Evolutionary conservation across 1,140 invertebrate genomes (phyloP).

Genomic region (Drosophila tropicalis): DNA sequence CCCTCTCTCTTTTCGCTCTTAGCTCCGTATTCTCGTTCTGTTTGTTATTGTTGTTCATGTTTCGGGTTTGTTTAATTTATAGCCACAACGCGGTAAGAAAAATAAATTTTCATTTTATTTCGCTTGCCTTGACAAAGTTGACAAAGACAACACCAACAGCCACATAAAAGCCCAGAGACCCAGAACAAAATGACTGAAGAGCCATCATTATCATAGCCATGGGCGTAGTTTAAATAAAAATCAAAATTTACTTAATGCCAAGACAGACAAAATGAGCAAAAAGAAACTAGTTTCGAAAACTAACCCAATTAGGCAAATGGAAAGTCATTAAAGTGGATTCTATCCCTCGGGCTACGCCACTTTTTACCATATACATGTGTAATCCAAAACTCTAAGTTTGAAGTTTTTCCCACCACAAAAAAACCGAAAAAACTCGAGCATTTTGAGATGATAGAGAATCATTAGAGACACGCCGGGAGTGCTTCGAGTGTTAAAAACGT

Average conservation of each 20-base stretch:
- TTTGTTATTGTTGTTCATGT: conserved; percentile 52
- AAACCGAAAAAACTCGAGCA: conserved; percentile 7
- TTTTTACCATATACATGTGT: background rate
- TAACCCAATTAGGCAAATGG: background rate
- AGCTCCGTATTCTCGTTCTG: conserved; percentile 9
- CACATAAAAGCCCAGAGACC: conserved; percentile 28
- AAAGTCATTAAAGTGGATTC: background rate
- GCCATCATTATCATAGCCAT: background rate
- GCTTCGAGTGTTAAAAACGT: conserved; percentile 73
- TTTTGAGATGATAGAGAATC: conserved; percentile 18
- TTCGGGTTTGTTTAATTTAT: conserved; percentile 62
- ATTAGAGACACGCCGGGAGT: conserved; percentile 44
- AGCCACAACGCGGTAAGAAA: conserved; percentile 50
- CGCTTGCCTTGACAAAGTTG: conserved; percentile 53
- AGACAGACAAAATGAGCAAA: too few species aligned
- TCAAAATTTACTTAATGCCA: background rate
- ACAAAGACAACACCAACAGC: conserved; percentile 39
- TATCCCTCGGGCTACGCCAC: background rate
- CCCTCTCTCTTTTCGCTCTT: conserved; percentile 16
- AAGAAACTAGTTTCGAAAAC: background rate
- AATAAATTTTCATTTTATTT: conserved; percentile 73
- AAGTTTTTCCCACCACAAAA: conserved; percentile 34
- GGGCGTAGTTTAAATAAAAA: background rate
- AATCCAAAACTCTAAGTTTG: conserved; percentile 16
- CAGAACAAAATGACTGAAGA: background rate